Percentiles rank a stretch among this genome's conserved stretches.
Evolutionary conservation across 2,113 vertebrate genomes (phyloP).

Genomic region (Chionis minor): DNA sequence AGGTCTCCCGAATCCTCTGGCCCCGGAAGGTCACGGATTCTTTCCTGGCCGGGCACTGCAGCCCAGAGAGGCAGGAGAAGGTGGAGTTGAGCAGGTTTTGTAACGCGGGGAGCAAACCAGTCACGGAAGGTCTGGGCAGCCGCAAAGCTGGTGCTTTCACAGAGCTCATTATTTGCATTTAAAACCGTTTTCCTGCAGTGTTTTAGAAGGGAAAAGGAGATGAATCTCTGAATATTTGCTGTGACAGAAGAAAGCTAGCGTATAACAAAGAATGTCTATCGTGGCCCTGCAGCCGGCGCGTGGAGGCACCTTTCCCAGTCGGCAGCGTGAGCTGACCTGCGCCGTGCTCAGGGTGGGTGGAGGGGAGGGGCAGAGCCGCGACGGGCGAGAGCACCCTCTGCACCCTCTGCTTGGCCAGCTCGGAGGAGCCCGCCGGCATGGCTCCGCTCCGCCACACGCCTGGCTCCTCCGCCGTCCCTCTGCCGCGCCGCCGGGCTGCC

Average conservation of each 20-base stretch:
- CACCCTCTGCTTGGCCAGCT: too few relatives aligned
- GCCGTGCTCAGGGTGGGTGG: neutral
- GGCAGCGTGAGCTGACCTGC: neutral
- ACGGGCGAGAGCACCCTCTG: too few relatives aligned
- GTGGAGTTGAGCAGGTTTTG: neutral
- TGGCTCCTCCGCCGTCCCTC: too few relatives aligned
- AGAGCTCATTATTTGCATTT: neutral
- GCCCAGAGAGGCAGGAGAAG: neutral
- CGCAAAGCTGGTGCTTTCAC: neutral
- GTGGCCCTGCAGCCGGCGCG: neutral
- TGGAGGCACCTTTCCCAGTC: neutral
- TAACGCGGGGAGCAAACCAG: neutral
- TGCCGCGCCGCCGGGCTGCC: too few relatives aligned
- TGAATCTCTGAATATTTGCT: neutral
- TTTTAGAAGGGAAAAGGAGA: neutral
- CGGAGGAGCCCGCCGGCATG: too few relatives aligned
- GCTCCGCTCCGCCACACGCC: too few relatives aligned
- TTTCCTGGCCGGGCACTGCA: neutral
- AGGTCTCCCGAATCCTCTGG: neutral
- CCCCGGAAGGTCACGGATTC: neutral
- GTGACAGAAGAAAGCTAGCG: neutral
- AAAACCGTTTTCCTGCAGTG: neutral
- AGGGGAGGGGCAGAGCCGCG: neutral
- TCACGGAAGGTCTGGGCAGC: neutral
- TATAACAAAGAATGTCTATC: neutral